Evolutionary conservation across 2,888 invertebrate species (phyloP).

Genomic region (Ochlodes sylvanus): DNA sequence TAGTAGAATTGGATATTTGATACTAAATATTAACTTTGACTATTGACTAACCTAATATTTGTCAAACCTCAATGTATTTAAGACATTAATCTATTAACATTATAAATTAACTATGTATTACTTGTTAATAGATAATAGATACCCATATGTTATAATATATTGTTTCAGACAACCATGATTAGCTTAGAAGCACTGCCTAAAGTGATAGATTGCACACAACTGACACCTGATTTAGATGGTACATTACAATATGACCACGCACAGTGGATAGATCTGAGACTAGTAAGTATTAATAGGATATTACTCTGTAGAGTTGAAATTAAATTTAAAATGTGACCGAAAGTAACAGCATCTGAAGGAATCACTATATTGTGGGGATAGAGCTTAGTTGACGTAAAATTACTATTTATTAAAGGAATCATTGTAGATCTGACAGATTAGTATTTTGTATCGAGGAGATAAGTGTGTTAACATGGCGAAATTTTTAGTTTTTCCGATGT

Average conservation of each 20-base stretch:
- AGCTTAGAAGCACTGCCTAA: constrained; percentile 97
- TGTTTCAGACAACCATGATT: constrained; percentile 95
- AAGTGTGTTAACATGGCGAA: too few relatives aligned
- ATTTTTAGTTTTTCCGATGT: too few relatives aligned
- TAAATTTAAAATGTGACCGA: too few relatives aligned
- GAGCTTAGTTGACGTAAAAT: too few relatives aligned
- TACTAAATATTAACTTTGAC: constrained; percentile 17
- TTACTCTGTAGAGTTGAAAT: background rate
- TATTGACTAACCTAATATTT: constrained; percentile 21
- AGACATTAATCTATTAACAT: constrained; percentile 6
- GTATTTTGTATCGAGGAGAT: too few relatives aligned
- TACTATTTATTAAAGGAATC: too few relatives aligned
- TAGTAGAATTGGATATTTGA: background rate
- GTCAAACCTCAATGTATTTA: constrained; percentile 22
- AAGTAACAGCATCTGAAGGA: too few relatives aligned
- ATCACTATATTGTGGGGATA: too few relatives aligned
- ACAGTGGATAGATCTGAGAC: constrained; percentile 97
- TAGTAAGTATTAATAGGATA: constrained; percentile 73
- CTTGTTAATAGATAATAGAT: constrained; percentile 5
- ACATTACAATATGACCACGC: constrained; percentile 97
- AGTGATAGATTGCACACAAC: constrained; percentile 95
- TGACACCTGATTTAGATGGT: constrained; percentile 97
- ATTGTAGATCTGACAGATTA: too few relatives aligned
- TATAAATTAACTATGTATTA: background rate
- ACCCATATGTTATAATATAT: constrained; percentile 38